These are phyloP conservation scores for Hyperopisus bebe DNA, from an alignment of 2,113 vertebrate species.

Conservation along the genomic window DNA sequence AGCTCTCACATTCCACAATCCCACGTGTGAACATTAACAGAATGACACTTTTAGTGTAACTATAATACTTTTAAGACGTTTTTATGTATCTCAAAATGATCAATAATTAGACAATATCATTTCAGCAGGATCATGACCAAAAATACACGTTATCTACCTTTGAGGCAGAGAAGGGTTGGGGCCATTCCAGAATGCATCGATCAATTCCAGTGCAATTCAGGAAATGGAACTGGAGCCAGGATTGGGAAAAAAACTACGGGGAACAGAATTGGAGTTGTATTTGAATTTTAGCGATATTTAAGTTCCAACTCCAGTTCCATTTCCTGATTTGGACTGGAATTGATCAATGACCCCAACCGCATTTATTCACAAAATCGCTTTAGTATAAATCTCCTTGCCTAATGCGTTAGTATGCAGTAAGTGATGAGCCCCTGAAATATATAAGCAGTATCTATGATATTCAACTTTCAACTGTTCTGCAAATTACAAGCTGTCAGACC, in stretches of 20 bases:
- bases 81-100: background rate
- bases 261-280: no score
- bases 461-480: background rate
- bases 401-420: background rate
- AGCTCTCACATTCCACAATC: slow-evolving; percentile 17
- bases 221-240: no score
- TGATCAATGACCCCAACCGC: no score
- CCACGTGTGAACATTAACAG: background rate
- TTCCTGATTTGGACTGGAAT: no score
- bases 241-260: no score
- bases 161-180: background rate
- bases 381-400: background rate
- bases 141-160: background rate
- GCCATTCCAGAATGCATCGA: no score
- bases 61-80: background rate
- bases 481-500: background rate
- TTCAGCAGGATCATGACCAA: background rate
- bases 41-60: background rate
- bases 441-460: background rate
- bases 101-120: background rate
- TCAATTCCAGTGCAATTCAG: no score
- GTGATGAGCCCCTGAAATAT: background rate
- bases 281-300: no score
- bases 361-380: background rate
- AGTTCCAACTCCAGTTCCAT: no score